Evolutionary conservation across 1,140 invertebrate species (phyloP).

Genomic region (Heliconius hermathena): DNA sequence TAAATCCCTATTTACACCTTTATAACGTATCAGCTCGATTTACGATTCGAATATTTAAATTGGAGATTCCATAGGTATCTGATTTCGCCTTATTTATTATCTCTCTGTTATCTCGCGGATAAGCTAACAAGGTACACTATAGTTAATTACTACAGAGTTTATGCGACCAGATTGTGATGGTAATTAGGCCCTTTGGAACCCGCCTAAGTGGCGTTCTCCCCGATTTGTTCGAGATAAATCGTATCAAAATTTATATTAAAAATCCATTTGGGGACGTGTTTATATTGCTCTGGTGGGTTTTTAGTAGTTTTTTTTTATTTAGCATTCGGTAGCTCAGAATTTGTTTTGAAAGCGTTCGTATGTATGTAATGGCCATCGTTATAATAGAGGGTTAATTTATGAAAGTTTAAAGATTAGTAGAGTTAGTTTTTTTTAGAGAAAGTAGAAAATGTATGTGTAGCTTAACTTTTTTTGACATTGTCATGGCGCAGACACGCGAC

Average conservation of each 20-base stretch:
- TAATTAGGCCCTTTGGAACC: constrained; percentile 60
- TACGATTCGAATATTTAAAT: constrained; percentile 47
- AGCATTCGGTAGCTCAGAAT: constrained; percentile 6
- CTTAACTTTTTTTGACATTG: too few species aligned
- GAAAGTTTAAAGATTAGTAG: background rate
- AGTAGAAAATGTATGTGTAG: background rate
- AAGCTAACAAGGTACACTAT: constrained; percentile 60
- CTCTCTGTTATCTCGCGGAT: constrained; percentile 61
- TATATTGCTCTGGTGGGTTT: constrained; percentile 33
- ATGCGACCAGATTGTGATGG: constrained; percentile 75
- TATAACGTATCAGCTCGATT: constrained; percentile 32
- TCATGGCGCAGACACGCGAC: too few species aligned
- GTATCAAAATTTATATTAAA: constrained; percentile 68
- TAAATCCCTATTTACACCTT: constrained; percentile 35
- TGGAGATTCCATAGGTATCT: constrained; percentile 56
- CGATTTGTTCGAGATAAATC: constrained; percentile 74
- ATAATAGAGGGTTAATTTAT: background rate
- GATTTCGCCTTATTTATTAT: constrained; percentile 74
- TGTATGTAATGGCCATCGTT: background rate
- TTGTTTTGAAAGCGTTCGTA: constrained; percentile 2
- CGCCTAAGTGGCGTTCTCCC: constrained; percentile 67
- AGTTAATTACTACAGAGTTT: constrained; percentile 77
- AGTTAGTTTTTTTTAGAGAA: background rate
- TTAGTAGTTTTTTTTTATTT: constrained; percentile 24
- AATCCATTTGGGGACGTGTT: constrained; percentile 53